Base-by-base conservation (phyloP, 2,113 vertebrate genomes). In the Glareola pratincola region DNA sequence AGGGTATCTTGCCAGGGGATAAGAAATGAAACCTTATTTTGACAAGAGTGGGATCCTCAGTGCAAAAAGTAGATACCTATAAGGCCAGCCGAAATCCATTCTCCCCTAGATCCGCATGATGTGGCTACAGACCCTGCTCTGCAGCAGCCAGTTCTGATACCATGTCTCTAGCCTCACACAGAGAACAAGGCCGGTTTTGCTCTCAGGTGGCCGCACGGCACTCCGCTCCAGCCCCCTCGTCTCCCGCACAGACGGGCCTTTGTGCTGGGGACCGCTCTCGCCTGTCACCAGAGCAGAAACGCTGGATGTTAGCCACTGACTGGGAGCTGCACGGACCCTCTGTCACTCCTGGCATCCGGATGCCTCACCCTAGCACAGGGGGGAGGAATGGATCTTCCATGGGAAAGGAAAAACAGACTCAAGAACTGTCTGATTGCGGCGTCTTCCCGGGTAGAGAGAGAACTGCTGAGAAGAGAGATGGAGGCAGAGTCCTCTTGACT, bases 401-500 rank as follows among this genome's bases (percentile, higher is more conserved):
- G 2, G 26, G 53, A 78, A 82, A 68, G 74, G 30, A n/a, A 50
- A 71, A 92, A 37, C 0, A 54, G 56, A 37, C 29, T 62, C 32
- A 9, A 45, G 39, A 81, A 5, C 36, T 12, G 47, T 17, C 43
- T 51, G 56, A 32, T 36, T 6, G 18, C 0, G 4, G 62, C 29
- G 22, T 11, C 80, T 76, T 37, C 85, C 75, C 86, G 81, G 29
- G 50, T 3, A 64, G 64, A 72, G 73, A 75, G 59, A 59, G 59
- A 76, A 32, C 10, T 54, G 47, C 88, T 60, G 83, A 57, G 86
- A 60, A 81, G 62, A 82, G 91, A 72, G 77, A 36, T 69, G 84
- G 45, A 79, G 80, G 69, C 77, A 85, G 83, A 89, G 89, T 24
- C 76, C 88, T 82, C 76, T 34, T 87, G 96, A 76, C 92, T 94